Base-by-base conservation (phyloP, 2,888 invertebrate species). In the Deladenus siricidicola region DNA sequence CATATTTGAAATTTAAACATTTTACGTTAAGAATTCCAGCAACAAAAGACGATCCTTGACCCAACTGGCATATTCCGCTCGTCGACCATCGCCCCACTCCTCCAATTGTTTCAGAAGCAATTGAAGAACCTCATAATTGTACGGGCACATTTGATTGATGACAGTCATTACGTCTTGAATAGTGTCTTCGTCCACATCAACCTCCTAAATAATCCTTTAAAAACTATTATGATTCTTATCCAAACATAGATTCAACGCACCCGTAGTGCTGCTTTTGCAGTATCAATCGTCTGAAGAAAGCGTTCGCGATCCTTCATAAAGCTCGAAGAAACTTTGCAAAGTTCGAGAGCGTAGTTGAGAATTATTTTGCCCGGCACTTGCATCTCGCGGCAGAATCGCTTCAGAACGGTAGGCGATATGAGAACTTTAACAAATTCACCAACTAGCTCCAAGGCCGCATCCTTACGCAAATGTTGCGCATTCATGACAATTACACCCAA, bases 61-160 rank as follows among this genome's bases (percentile, higher is more conserved):
- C 24, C 58, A 53, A 42, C 30, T n/a, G 8, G 19, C 24, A 4
- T 30, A 4, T 10, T 30, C 8, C 10, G 34, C 8, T 6, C 2
- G 14, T 19, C 17, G 43, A 23, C 4, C 21, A 50, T 26, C 21
- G 4, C 24, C 23, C 53, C 47, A 54, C 42, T 54, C 47, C 23
- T 62, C 42, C 53, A 62, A 42, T 39, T 55, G 62, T 23, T 62
- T 54, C 26, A 62, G 23, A 47, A 62, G 23, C 28, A 62, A 19
- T 4, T 54, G 63, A 30, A 62, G 43, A 14, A 53, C 62, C 47
- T 62, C 69, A 47, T 72, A 70, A 53, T 71, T 70, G 58, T 72
- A 72, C 6, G 72, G 72, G 34, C 70, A 71, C 10, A 72, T 45
- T 1, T 64, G 48, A 30, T 68, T 64, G 21, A 67, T 34, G 0